Percentiles rank a stretch among this genome's conserved stretches.
Evolutionary conservation across 2,113 vertebrate species (phyloP).

Genomic region (Emydura subglobosa): DNA sequence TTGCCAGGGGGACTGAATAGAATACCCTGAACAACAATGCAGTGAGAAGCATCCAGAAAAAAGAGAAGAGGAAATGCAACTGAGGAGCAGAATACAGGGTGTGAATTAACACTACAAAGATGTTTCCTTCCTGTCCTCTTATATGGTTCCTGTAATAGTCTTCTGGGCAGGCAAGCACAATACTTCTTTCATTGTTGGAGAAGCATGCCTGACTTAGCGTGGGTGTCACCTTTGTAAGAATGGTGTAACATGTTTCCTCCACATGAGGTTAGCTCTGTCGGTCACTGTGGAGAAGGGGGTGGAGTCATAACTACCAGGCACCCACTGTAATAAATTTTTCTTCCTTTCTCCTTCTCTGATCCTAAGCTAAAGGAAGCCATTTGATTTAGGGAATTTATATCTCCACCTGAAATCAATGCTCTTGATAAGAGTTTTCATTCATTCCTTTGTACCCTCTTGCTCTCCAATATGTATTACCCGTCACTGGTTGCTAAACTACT

Average conservation of each 20-base stretch:
- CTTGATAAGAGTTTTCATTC: constrained; percentile 43
- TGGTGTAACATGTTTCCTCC: not conserved
- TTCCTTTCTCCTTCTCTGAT: constrained; percentile 11
- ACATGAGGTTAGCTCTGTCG: not conserved
- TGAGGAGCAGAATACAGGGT: not conserved
- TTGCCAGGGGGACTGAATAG: not conserved
- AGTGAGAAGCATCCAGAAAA: not conserved
- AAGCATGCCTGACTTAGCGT: not conserved
- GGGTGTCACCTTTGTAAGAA: not conserved
- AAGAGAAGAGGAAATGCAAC: not conserved
- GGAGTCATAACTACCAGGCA: not conserved
- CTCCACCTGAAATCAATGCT: constrained; percentile 5
- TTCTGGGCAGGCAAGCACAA: not conserved
- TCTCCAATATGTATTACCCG: not conserved
- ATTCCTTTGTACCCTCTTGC: constrained; percentile 15
- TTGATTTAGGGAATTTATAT: not conserved
- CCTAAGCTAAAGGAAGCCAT: not conserved
- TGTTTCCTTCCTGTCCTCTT: fast-evolving
- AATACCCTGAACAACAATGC: not conserved
- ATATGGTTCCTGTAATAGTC: not conserved
- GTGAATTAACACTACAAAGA: not conserved
- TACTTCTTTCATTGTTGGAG: not conserved
- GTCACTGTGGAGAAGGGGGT: not conserved
- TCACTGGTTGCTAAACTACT: constrained; percentile 38
- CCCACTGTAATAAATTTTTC: not conserved